A percentile compares a stretch with the other conserved stretches of the same genome.
Conservation (phyloP, 2,888 invertebrate genomes). For the Drosophila helvetica region DNA sequence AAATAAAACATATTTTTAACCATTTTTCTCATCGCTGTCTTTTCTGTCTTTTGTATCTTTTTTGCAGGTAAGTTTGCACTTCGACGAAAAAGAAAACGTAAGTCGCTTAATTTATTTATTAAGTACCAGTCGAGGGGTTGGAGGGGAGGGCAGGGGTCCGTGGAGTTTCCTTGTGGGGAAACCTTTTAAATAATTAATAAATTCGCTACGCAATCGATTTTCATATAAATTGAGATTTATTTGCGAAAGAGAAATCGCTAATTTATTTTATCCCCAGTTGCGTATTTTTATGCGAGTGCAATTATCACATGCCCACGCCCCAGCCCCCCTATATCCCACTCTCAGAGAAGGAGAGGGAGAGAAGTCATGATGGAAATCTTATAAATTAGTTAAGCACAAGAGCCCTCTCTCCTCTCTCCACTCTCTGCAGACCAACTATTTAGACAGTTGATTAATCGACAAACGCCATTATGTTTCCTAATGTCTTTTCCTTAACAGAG, state of each 20-base stretch:
- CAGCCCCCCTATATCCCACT: slow-evolving; percentile 1
- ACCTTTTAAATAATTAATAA: slow-evolving; percentile 70
- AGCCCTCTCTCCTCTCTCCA: slow-evolving; percentile 12
- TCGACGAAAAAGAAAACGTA: slow-evolving; percentile 81
- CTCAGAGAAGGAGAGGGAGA: background rate
- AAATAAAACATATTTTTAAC: slow-evolving; percentile 28
- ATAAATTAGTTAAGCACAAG: slow-evolving; percentile 69
- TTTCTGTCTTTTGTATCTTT: slow-evolving; percentile 31
- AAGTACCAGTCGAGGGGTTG: slow-evolving; percentile 36
- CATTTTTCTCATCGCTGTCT: background rate
- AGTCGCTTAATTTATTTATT: slow-evolving; percentile 62
- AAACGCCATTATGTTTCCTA: slow-evolving; percentile 66
- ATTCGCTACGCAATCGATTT: slow-evolving; percentile 71
- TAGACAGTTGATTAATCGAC: slow-evolving; percentile 74
- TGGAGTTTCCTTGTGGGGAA: no score
- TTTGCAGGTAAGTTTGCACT: slow-evolving; percentile 78
- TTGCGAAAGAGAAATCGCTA: slow-evolving; percentile 45
- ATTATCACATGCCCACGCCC: slow-evolving; percentile 63
- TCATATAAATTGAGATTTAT: slow-evolving; percentile 80
- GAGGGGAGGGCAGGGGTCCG: slow-evolving; percentile 11
- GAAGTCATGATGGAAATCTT: slow-evolving; percentile 62
- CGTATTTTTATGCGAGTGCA: slow-evolving; percentile 70
- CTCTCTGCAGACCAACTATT: slow-evolving; percentile 38
- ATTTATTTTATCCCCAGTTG: slow-evolving; percentile 67
- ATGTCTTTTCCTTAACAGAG: slow-evolving; percentile 53